Evolutionary conservation across 1,140 invertebrate species (phyloP).

Genomic region (Danaus plexippus): DNA sequence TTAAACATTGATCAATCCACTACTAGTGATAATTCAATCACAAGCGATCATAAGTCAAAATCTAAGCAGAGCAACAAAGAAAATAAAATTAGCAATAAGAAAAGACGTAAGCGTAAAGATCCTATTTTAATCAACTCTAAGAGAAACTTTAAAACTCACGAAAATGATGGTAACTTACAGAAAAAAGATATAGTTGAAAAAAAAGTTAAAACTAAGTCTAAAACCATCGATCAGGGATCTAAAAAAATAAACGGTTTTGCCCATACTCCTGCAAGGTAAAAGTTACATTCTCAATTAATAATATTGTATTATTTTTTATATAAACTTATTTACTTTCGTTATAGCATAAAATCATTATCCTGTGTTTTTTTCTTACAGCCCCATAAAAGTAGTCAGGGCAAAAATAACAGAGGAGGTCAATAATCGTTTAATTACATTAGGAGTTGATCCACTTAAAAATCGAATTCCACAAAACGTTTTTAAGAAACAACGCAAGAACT

Average conservation of each 20-base stretch:
- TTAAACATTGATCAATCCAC: slow-evolving; percentile 43
- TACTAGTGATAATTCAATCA: slow-evolving; percentile 41
- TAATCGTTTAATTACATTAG: slow-evolving; percentile 67
- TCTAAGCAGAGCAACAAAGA: slow-evolving; percentile 12
- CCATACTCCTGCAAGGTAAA: slow-evolving; percentile 35
- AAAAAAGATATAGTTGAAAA: slow-evolving; percentile 12
- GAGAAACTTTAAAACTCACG: background rate
- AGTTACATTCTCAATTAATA: slow-evolving; percentile 3
- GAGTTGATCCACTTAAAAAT: slow-evolving; percentile 73
- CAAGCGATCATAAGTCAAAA: slow-evolving; percentile 26
- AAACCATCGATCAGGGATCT: slow-evolving; percentile 7
- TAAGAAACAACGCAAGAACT: slow-evolving; percentile 65
- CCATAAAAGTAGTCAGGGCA: slow-evolving; percentile 52
- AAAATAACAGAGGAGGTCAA: slow-evolving; percentile 66
- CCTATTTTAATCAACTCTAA: slow-evolving; percentile 2
- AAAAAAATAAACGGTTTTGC: slow-evolving; percentile 24
- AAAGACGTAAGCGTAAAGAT: slow-evolving; percentile 16
- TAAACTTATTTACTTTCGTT: background rate
- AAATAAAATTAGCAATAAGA: slow-evolving; percentile 8
- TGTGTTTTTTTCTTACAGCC: slow-evolving; percentile 32
- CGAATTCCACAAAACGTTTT: slow-evolving; percentile 67
- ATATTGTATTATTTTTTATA: too few species aligned
- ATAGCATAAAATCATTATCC: background rate
- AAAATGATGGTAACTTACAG: background rate
- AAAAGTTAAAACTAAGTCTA: slow-evolving; percentile 16